phyloP scores from a whole-genome alignment of 1,140 invertebrate genomes.

The Aphidius ervi region DNA sequence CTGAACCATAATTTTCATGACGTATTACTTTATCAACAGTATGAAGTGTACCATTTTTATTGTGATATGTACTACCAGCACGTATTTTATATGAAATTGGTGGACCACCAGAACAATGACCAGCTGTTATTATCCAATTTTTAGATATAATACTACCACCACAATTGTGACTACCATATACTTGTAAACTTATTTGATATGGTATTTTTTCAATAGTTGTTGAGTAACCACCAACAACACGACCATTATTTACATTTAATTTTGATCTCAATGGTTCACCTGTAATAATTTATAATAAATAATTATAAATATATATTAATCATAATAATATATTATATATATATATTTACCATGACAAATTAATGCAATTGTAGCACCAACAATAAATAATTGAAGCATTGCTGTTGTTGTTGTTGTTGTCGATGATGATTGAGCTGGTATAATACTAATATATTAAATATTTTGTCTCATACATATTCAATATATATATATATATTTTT shows the following conservation, averaged over 20 bases:
- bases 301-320: no score
- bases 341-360: no score
- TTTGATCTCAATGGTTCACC: not conserved
- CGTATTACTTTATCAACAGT: conserved; percentile 12
- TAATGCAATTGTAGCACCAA: no score
- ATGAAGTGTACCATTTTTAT: conserved; percentile 20
- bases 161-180: conserved; percentile 55
- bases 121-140: conserved; percentile 59
- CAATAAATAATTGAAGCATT: no score
- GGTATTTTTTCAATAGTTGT: conserved; percentile 57
- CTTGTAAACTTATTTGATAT: conserved; percentile 56
- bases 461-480: no score
- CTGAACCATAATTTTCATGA: conserved; percentile 18
- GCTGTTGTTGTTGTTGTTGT: no score
- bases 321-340: no score
- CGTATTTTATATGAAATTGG: not conserved
- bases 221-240: conserved; percentile 60
- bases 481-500: no score
- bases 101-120: conserved; percentile 51
- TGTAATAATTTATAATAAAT: not conserved
- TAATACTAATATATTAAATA: no score
- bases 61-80: conserved; percentile 18
- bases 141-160: conserved; percentile 58
- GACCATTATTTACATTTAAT: not conserved
- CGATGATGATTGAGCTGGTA: no score